These are phyloP conservation scores for Equus przewalskii DNA, from an alignment of 2,113 vertebrate genomes.

Conservation along the genomic window DNA sequence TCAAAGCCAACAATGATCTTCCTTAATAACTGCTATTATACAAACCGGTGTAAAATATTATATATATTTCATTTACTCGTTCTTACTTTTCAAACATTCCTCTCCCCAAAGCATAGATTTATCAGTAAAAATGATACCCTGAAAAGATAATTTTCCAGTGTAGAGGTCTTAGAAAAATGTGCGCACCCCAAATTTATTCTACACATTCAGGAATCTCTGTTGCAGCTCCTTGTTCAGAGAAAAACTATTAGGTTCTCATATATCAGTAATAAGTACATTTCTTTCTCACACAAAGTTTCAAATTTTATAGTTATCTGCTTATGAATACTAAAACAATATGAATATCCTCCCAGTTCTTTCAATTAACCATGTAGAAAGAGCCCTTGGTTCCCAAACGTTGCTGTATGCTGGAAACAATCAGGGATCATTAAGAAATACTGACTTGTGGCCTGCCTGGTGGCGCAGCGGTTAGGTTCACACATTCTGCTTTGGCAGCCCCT, in stretches of 20 bases:
- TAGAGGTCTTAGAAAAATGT: neutral
- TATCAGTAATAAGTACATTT: neutral
- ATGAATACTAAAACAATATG: neutral
- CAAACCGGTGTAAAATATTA: neutral
- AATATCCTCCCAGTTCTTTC: neutral
- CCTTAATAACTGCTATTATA: neutral
- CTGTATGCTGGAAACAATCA: neutral
- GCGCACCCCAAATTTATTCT: neutral
- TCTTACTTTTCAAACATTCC: neutral
- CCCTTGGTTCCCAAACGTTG: neutral
- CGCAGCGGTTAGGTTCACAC: too few relatives aligned
- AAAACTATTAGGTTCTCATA: neutral
- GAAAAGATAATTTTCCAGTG: neutral
- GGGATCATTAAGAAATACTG: neutral
- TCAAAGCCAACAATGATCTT: neutral
- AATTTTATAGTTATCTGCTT: neutral
- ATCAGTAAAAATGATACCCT: neutral
- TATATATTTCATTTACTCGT: neutral
- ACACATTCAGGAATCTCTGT: neutral
- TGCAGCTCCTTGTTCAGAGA: neutral
- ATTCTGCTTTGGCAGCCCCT: too few relatives aligned
- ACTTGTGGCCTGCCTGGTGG: neutral
- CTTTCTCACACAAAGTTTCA: neutral
- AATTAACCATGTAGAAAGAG: neutral
- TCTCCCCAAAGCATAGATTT: neutral